A percentile compares a stretch with the other conserved stretches of the same genome.
Conservation (phyloP, 2,113 vertebrate genomes). For the Xerus inauris region DNA sequence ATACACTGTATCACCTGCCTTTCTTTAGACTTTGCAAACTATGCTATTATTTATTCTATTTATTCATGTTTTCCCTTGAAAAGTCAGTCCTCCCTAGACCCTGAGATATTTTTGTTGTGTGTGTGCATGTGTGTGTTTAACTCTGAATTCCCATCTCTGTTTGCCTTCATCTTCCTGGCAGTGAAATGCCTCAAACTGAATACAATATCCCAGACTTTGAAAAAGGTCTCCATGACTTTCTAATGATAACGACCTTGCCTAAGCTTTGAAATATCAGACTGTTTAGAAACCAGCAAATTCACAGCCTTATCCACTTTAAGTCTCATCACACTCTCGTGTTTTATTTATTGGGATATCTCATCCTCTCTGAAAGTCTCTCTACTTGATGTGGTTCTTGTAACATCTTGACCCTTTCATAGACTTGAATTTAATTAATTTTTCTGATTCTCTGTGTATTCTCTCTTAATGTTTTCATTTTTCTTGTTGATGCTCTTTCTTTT, state of each 20-base stretch:
- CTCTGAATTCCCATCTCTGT: constrained; percentile 62
- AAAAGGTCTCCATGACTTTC: constrained; percentile 50
- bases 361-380: neutral
- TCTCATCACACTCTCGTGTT: neutral
- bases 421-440: constrained; percentile 47
- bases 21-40: constrained; percentile 48
- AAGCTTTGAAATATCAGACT: constrained; percentile 59
- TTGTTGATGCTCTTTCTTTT: neutral
- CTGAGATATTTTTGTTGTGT: constrained; percentile 36
- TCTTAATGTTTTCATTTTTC: constrained; percentile 29
- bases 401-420: neutral
- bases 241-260: constrained; percentile 39
- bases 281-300: constrained; percentile 55
- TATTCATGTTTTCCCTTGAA: constrained; percentile 64
- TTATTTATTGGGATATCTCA: neutral
- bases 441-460: constrained; percentile 31
- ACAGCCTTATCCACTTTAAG: constrained; percentile 9
- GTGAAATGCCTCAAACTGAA: constrained; percentile 67
- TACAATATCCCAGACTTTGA: constrained; percentile 34
- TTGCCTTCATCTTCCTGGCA: constrained; percentile 64
- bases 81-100: constrained; percentile 51
- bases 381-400: neutral
- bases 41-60: constrained; percentile 65
- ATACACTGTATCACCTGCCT: neutral
- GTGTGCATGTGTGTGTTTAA: neutral